Conservation (phyloP, 1,140 invertebrate genomes). For the Harpegnathos saltator region DNA sequence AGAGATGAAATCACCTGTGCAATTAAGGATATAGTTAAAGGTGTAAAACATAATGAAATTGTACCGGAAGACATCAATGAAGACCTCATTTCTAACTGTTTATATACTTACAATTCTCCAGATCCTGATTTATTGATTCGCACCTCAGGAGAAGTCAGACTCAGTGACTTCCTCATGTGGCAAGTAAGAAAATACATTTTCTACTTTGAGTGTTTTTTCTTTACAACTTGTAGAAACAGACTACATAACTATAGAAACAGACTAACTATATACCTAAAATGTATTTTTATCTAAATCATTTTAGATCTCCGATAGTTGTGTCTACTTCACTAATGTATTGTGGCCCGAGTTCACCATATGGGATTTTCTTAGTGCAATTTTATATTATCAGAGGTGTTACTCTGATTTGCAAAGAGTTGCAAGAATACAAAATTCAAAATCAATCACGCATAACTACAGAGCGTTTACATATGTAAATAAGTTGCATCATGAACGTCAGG, state of each 20-base stretch:
- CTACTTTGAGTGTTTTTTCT: not conserved
- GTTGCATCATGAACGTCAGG: slow-evolving; percentile 75
- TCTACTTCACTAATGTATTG: slow-evolving; percentile 93
- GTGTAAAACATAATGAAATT: slow-evolving; percentile 86
- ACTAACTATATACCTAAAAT: slow-evolving; percentile 30
- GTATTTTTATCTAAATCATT: slow-evolving; percentile 35
- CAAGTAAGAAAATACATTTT: slow-evolving; percentile 88
- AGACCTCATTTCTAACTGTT: slow-evolving; percentile 91
- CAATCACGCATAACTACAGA: slow-evolving; percentile 67
- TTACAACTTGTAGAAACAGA: not conserved
- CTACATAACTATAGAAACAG: too few species aligned
- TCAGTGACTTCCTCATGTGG: slow-evolving; percentile 99
- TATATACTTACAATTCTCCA: slow-evolving; percentile 92
- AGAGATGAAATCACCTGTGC: slow-evolving; percentile 95
- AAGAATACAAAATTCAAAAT: slow-evolving; percentile 61
- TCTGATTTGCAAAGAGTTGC: slow-evolving; percentile 74
- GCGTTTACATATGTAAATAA: slow-evolving; percentile 75
- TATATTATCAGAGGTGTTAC: slow-evolving; percentile 92
- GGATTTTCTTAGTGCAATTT: slow-evolving; percentile 94
- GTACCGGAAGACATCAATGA: slow-evolving; percentile 92
- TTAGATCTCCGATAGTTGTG: slow-evolving; percentile 89
- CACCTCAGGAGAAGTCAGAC: slow-evolving; percentile 97
- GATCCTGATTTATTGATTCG: slow-evolving; percentile 96
- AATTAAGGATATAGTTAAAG: slow-evolving; percentile 89
- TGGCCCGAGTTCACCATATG: slow-evolving; percentile 98